Evolutionary conservation across 2,888 invertebrate genomes (phyloP), one percentile per base, ranked within the genome.

Genomic region (Andrena chrysosceles): DNA sequence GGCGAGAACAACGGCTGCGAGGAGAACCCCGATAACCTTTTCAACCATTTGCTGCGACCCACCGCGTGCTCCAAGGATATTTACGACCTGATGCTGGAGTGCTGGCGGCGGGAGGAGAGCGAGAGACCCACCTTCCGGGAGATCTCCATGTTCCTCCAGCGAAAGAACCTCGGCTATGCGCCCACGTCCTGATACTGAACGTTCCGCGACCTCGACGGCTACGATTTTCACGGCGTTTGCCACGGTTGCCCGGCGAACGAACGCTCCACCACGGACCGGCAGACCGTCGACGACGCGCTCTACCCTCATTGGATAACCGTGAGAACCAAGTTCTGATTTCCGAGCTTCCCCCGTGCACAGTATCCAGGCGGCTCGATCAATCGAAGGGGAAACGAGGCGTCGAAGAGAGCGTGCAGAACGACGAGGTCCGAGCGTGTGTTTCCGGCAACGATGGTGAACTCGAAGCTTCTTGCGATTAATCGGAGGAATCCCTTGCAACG

Each of bases 81-180:
- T 85, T 97, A 97, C 95, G 97, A 97, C 91, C 95, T 98, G 88
- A 97, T 98, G 97, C 94, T 96, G 85, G 97, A 97, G 91, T 98
- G 98, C 93, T 98, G 98, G 98, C 96, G 96, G 81, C 95, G 97
- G 54, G 96, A 96, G 90, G 97, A 97, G 78, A 94, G 94, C 68
- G 96, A 96, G 85, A 95, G 98, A 49, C 98, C 98, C 4, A 95
- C 96, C 84, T 98, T 98, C 95, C 95, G 96, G 42, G 97, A 98
- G 91, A 96, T 98, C 86, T 97, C 97, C 93, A 95, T 97, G 91
- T 97, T 98, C 94, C 95, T 98, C 83, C 97, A 97, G 93, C 94
- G 97, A 81, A 96, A 96, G 93, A 96, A 96, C 92, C 94, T 96
- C 84, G 96, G 96, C 60, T 96, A 96, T 89, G 95, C 95, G 81